These are phyloP conservation scores for Limnephilus lunatus DNA, from an alignment of 2,888 invertebrate species.

Conservation along the genomic window DNA sequence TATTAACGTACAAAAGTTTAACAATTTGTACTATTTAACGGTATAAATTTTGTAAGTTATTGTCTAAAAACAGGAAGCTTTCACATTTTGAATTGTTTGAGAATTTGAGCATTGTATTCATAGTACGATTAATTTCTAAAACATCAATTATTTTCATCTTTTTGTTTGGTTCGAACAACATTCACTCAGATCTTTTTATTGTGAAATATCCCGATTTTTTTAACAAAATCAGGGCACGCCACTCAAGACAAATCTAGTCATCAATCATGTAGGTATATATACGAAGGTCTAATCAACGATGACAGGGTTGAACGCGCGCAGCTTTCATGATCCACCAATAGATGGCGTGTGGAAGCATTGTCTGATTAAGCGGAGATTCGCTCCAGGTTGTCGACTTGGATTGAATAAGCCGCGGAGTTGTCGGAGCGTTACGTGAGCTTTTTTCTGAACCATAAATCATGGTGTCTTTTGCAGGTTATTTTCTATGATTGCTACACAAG, in stretches of 20 bases:
- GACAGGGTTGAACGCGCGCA: slow-evolving; percentile 16
- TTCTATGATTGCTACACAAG: not conserved
- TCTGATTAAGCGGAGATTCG: slow-evolving; percentile 4
- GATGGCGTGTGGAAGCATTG: slow-evolving; percentile 18
- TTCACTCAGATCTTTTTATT: not conserved
- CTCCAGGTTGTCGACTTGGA: slow-evolving; percentile 13
- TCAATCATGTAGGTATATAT: slow-evolving; percentile 25
- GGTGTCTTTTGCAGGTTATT: slow-evolving; percentile 14
- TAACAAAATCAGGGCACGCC: not conserved
- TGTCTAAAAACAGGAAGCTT: too few relatives aligned
- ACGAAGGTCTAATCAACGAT: slow-evolving; percentile 32
- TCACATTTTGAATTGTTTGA: too few relatives aligned
- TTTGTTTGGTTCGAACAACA: too few relatives aligned
- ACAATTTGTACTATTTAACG: too few relatives aligned
- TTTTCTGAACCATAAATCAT: slow-evolving; percentile 20
- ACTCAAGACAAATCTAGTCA: slow-evolving; percentile 17
- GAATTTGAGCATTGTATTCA: too few relatives aligned
- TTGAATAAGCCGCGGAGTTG: slow-evolving; percentile 9
- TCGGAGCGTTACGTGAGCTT: slow-evolving; percentile 14
- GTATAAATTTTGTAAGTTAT: too few relatives aligned
- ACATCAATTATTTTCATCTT: too few relatives aligned
- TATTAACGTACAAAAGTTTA: too few relatives aligned
- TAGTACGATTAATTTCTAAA: too few relatives aligned
- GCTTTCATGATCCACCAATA: slow-evolving; percentile 11
- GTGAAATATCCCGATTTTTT: not conserved